A percentile compares a stretch with the other conserved stretches of the same genome.
Conservation (phyloP, 2,113 vertebrate genomes). For the Notiomystis cincta region DNA sequence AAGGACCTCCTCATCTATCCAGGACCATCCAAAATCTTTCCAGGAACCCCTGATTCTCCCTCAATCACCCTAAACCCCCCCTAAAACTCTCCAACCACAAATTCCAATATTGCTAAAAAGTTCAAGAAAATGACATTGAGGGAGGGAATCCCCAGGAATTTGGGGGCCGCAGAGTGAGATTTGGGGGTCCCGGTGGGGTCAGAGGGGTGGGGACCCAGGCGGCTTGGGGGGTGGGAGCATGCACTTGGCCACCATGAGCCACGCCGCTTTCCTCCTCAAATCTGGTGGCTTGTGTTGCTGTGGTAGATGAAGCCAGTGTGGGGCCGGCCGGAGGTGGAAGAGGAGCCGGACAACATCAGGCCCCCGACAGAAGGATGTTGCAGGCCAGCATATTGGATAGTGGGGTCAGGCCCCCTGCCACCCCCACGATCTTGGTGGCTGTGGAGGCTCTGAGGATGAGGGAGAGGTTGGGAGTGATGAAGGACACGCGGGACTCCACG, state of each 20-base stretch:
- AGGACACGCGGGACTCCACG: too few relatives aligned
- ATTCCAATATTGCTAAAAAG: neutral
- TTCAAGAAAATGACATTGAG: fast-evolving
- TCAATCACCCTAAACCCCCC: fast-evolving
- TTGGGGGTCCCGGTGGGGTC: fast-evolving
- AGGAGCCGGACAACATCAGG: fast-evolving
- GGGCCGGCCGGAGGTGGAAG: neutral
- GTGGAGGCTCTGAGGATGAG: too few relatives aligned
- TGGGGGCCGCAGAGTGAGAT: fast-evolving
- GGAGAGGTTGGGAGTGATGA: too few relatives aligned
- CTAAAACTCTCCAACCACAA: neutral
- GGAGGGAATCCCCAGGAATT: fast-evolving
- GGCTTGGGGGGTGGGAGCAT: neutral
- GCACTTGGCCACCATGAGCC: neutral
- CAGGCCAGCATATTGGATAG: neutral
- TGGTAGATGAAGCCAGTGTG: neutral
- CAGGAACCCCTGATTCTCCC: fast-evolving
- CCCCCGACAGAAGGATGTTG: neutral
- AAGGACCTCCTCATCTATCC: too few relatives aligned
- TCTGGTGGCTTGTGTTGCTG: neutral
- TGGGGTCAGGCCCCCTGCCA: too few relatives aligned
- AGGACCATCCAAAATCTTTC: neutral
- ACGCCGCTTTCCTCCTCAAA: neutral
- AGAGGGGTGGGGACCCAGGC: fast-evolving
- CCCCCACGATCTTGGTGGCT: too few relatives aligned